These are phyloP conservation scores for Peromyscus aztecus DNA, from an alignment of 2,797 vertebrate genomes.

Conservation along the genomic window DNA sequence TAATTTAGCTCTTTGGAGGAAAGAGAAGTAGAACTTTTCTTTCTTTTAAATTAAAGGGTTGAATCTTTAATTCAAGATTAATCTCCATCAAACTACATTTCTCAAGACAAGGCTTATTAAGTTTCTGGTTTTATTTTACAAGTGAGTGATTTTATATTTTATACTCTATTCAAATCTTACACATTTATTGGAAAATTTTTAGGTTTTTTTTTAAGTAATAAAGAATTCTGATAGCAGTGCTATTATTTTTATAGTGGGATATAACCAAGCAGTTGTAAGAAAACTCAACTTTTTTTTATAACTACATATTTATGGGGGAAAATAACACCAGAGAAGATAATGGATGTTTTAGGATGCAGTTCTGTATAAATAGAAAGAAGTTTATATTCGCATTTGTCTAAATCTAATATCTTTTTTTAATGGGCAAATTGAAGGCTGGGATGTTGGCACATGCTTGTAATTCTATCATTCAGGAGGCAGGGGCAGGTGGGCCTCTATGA, in stretches of 20 bases:
- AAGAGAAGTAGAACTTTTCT: constrained; percentile 9
- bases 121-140: background rate
- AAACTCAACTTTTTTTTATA: background rate
- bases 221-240: background rate
- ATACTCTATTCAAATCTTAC: background rate
- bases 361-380: background rate
- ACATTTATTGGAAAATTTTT: background rate
- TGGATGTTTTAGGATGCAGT: background rate
- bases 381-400: background rate
- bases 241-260: background rate
- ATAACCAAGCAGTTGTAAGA: background rate
- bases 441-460: background rate
- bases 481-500: background rate
- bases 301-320: background rate
- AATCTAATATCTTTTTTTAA: background rate
- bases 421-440: background rate
- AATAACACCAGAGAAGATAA: too few species aligned
- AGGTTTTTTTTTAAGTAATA: background rate
- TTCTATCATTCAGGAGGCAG: background rate
- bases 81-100: background rate
- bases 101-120: background rate
- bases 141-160: background rate
- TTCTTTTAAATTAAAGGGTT: background rate
- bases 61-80: background rate
- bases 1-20: constrained; percentile 50